Evolutionary conservation across 2,888 invertebrate species (phyloP), one percentile per base, ranked within the genome.

Genomic region (Lycocerus yunnanus): DNA sequence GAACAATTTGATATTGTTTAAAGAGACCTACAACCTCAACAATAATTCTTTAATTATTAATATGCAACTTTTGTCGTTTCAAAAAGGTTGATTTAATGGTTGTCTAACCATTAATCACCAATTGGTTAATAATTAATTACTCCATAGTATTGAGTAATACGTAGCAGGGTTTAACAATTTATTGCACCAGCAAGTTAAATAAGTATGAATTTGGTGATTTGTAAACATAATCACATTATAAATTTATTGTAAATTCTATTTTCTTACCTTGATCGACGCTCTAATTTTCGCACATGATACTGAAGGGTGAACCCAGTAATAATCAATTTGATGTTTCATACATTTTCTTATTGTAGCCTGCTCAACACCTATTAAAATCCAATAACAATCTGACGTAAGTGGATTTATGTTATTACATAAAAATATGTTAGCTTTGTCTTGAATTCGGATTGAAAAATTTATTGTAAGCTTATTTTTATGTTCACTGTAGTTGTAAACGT

Each of bases 311-410:
- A 1, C 2, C 16, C 9, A 18, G 14, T 20, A 18, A 20, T 8
- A 16, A 13, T 4, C 24, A 14, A 81, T 78, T 11, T 80, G 68
- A 10, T 81, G 78, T 0, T 9, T 13, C 2, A 58, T 13, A 20
- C 85, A 86, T 76, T 79, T 83, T 70, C 84, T 74, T 24, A 86
- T 78, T 1, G 68, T 78, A 3, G 84, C 82, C 3, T 3, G 9
- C 81, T 82, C 82, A 11, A 81, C 83, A 8, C 82, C 81, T 11
- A 86, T 74, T 21, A 83, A 78, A 9, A 87, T 79, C 83, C 83
- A 84, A 66, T 84, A 86, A 68, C 86, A 86, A 16, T 79, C 81
- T 63, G 79, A 60, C 0, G 1, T 3, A 0, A 2, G 0, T 20
- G 72, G 71, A 5, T 24, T 0, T 0, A 58, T 5, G 3, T 16